Base-by-base conservation (phyloP, 35 echinoderm and acorn worm genomes). In the Nesometra sesokonis region DNA sequence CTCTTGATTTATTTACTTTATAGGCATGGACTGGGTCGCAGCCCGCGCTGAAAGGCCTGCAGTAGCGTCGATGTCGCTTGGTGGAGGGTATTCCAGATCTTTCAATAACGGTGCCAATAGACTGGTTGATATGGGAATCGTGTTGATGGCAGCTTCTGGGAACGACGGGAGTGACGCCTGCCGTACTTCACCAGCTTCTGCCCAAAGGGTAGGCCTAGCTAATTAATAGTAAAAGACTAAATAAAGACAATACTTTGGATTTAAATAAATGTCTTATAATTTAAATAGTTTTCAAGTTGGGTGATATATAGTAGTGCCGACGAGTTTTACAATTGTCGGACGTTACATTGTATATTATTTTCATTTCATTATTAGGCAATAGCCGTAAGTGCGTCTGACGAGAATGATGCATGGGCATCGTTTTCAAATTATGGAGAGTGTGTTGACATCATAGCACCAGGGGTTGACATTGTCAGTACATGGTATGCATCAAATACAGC, bases 61-160 rank as follows among this genome's bases (percentile, higher is more conserved):
- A 0, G 87, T 93, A 47, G 91, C 88, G 0, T 93, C 91, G 40
- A 93, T 93, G 91, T 93, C 91, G n/a, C 88, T 93, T 1, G 91
- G 91, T 40, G 91, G 91, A 3, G 84, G 87, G 29, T 35, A 77
- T 21, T 82, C 83, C 11, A 30, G 23, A 15, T 36, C 84, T 17
- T n/a, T 89, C 9, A 80, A 93, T 82, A 38, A 80, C 67, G 91
- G 87, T 31, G 84, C 87, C 29, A 27, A 86, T 29, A 33, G 32
- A 30, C 34, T 93, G 46, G 36, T 81, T 30, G 46, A 86, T 23
- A 33, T 36, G 29, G 91, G 91, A 35, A 80, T 93, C 29, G 36
- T 84, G 0, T 79, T 86, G 17, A 78, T 85, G 13, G 91, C 89
- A n/a, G 88, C 91, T 5, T 88, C 91, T 33, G 91, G 91, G 30